Evolutionary conservation across 53 echinoderm and acorn worm species (phyloP), one percentile per base, ranked within the genome.

Genomic region (Patiria pectinifera): DNA sequence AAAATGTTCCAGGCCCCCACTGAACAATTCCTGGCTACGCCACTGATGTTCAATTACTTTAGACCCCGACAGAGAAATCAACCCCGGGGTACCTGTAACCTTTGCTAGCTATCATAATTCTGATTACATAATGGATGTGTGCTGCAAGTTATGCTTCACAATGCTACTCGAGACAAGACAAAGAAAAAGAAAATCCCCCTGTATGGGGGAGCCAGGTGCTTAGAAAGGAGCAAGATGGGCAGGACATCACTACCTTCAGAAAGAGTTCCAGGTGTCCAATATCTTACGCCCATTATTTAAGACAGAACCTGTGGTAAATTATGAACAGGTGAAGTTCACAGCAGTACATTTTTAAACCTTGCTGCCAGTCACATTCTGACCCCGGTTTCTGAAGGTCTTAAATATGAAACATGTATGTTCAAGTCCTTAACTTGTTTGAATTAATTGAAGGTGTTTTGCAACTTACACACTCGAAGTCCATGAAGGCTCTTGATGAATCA

Each of bases 381-480:
- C n/a, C n/a, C n/a, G 3, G 12, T 6, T 26, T 35, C 3, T 35
- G 13, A 1, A 14, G 22, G 26, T 84, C 14, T 43, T 25, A 26
- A 11, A 84, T 62, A 12, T 81, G 10, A 9, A 10, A 11, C 18
- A 10, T 16, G 18, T 16, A 43, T 8, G 10, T 48, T 4, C 3
- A 81, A 48, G 5, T 4, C 49, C 11, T 26, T 18, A 84, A 84
- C 2, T 35, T 24, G 16, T 48, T 2, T 19, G 4, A 19, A 19
- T 48, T 11, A 71, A 85, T 26, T 71, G 13, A 45, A 71, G 24
- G 24, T 21, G 60, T 58, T 82, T 4, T 16, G 22, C 62, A 71
- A 85, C 86, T 85, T 85, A 85, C 86, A 70, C 62, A 71, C n/a
- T 85, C 71, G 49, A 85, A 70, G 48, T 85, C 86, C 7, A 85